phyloP scores from a whole-genome alignment of 2,797 vertebrate species.

The Halcyon leucocephala region DNA sequence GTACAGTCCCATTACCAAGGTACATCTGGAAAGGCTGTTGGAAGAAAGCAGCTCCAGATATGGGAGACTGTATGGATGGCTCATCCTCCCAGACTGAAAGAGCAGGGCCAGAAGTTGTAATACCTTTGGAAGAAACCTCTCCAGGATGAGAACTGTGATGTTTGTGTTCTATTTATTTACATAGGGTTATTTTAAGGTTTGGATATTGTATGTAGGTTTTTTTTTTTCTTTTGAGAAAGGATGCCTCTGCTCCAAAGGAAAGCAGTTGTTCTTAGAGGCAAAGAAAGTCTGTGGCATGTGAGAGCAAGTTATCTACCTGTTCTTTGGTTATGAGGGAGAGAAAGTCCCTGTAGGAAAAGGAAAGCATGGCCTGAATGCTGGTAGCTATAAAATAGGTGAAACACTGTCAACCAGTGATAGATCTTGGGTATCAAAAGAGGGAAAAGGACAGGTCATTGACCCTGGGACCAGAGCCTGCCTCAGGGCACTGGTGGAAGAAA shows the following conservation, averaged over 20 bases:
- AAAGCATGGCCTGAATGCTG: not conserved
- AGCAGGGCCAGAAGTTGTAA: not conserved
- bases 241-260: not conserved
- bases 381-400: not conserved
- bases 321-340: not conserved
- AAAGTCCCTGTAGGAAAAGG: not conserved
- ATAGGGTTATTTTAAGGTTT: not conserved
- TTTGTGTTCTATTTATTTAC: slow-evolving; percentile 56
- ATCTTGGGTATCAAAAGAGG: not conserved
- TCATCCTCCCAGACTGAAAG: not conserved
- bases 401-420: not conserved
- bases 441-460: not conserved
- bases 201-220: not conserved
- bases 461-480: not conserved
- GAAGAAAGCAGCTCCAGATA: slow-evolving; percentile 7
- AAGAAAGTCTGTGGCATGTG: slow-evolving; percentile 43
- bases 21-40: slow-evolving; percentile 32
- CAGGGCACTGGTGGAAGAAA: not conserved
- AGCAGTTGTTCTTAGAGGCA: not conserved
- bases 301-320: slow-evolving; percentile 13
- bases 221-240: not conserved
- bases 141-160: not conserved
- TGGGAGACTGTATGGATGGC: not conserved
- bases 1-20: not conserved
- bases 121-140: not conserved